These are phyloP conservation scores for Neotoxoptera formosana DNA, from an alignment of 1,140 invertebrate species.

Conservation along the genomic window DNA sequence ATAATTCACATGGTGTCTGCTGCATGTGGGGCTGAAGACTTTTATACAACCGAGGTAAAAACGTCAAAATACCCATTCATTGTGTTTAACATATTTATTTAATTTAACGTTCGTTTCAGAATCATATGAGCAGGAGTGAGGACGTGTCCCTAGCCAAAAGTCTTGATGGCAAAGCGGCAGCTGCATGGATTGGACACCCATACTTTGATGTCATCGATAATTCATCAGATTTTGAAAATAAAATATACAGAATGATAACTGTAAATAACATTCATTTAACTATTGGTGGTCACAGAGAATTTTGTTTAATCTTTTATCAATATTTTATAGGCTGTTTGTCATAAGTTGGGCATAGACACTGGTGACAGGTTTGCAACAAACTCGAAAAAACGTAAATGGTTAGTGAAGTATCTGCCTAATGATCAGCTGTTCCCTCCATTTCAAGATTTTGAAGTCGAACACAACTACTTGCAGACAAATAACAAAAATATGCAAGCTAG, in stretches of 20 bases:
- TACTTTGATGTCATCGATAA: slow-evolving; percentile 99
- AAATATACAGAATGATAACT: slow-evolving; percentile 92
- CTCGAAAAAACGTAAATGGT: slow-evolving; percentile 92
- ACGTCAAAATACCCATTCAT: background rate
- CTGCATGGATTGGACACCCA: slow-evolving; percentile 97
- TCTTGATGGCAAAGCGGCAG: slow-evolving; percentile 88
- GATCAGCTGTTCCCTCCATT: slow-evolving; percentile 85
- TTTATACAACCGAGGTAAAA: slow-evolving; percentile 88
- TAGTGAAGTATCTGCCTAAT: slow-evolving; percentile 76
- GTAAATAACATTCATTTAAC: slow-evolving; percentile 63
- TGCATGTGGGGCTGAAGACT: slow-evolving; percentile 96
- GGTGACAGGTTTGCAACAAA: slow-evolving; percentile 89
- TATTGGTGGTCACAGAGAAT: background rate
- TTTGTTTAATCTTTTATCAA: slow-evolving; percentile 33
- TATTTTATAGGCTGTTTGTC: slow-evolving; percentile 78
- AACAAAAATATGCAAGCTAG: slow-evolving; percentile 89
- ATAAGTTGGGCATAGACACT: slow-evolving; percentile 93
- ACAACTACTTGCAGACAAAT: slow-evolving; percentile 94
- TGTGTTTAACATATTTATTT: background rate
- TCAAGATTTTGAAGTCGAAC: slow-evolving; percentile 97
- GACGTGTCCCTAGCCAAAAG: slow-evolving; percentile 84
- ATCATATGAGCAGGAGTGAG: slow-evolving; percentile 89
- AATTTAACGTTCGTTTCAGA: slow-evolving; percentile 66
- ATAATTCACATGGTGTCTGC: slow-evolving; percentile 95
- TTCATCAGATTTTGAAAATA: slow-evolving; percentile 94